A percentile compares a stretch with the other conserved stretches of the same genome.
phyloP scores from a whole-genome alignment of 2,113 vertebrate genomes.

The Plectropomus leopardus region DNA sequence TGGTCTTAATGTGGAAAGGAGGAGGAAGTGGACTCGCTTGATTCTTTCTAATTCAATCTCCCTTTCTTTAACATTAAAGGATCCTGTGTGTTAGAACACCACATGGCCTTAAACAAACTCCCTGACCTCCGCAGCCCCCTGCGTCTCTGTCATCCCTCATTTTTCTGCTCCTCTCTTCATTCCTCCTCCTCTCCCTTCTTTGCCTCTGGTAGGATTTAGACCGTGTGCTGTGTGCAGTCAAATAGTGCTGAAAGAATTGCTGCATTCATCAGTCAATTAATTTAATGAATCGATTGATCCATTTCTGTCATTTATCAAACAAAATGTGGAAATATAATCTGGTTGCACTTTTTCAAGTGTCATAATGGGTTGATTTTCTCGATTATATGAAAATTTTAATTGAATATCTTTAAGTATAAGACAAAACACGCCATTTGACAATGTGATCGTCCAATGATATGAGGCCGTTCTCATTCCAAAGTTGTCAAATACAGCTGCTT shows the following conservation, averaged over 20 bases:
- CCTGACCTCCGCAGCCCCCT: slow-evolving; percentile 8
- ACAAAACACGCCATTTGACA: not conserved
- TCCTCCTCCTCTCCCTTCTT: not conserved
- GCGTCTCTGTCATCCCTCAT: slow-evolving; percentile 29
- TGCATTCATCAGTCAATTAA: not conserved
- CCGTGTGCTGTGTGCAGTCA: not conserved
- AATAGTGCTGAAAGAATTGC: not conserved
- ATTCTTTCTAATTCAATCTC: slow-evolving; percentile 54
- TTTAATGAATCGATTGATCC: too few relatives aligned
- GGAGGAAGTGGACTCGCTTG: slow-evolving; percentile 1
- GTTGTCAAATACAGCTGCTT: too few relatives aligned
- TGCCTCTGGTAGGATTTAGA: not conserved
- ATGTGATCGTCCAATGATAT: not conserved
- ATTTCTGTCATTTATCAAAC: not conserved
- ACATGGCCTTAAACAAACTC: slow-evolving; percentile 36
- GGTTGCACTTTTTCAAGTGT: not conserved
- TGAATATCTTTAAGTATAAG: not conserved
- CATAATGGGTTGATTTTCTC: not conserved
- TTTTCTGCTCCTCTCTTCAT: not conserved
- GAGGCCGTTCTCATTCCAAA: too few relatives aligned
- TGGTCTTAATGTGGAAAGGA: not conserved
- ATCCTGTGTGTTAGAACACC: slow-evolving; percentile 25
- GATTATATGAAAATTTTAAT: not conserved
- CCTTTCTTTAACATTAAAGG: slow-evolving; percentile 38
- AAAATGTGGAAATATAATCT: not conserved